A percentile compares a stretch with the other conserved stretches of the same genome.
phyloP scores from a whole-genome alignment of 2,113 vertebrate species.

The Odocoileus virginianus region DNA sequence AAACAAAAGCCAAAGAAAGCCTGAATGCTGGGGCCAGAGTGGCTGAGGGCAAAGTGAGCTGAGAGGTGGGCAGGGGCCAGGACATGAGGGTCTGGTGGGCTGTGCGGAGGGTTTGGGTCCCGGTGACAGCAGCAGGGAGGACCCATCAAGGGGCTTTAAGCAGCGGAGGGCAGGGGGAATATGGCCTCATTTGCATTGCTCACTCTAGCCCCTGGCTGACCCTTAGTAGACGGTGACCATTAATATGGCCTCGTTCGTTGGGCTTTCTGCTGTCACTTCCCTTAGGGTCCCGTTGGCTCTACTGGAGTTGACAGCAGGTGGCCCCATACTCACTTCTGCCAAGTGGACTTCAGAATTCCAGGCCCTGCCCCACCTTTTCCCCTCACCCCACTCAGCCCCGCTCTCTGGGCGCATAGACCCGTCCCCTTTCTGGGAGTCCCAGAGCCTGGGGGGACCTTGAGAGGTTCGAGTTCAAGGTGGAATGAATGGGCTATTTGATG shows the following conservation, averaged over 20 bases:
- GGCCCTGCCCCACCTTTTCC: neutral
- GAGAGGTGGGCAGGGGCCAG: neutral
- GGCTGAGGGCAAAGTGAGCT: neutral
- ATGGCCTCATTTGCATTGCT: neutral
- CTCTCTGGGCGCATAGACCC: neutral
- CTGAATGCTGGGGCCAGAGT: neutral
- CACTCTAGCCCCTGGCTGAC: neutral
- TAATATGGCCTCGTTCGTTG: neutral
- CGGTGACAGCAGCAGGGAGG: neutral
- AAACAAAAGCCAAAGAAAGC: neutral
- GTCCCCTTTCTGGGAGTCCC: neutral
- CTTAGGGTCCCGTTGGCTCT: neutral
- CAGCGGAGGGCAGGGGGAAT: neutral
- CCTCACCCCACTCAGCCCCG: rapidly evolving
- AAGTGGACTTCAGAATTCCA: neutral
- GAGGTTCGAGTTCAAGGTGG: neutral
- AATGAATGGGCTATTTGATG: constrained; percentile 15
- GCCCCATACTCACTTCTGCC: neutral
- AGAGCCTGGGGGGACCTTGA: neutral
- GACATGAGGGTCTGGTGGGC: too few species aligned
- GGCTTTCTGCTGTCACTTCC: neutral
- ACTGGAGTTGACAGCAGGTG: neutral
- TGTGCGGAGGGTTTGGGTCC: neutral
- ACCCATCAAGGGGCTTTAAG: neutral
- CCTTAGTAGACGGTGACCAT: neutral